Conservation (phyloP, 2,797 vertebrate genomes). For the Sebastes iracundus region DNA sequence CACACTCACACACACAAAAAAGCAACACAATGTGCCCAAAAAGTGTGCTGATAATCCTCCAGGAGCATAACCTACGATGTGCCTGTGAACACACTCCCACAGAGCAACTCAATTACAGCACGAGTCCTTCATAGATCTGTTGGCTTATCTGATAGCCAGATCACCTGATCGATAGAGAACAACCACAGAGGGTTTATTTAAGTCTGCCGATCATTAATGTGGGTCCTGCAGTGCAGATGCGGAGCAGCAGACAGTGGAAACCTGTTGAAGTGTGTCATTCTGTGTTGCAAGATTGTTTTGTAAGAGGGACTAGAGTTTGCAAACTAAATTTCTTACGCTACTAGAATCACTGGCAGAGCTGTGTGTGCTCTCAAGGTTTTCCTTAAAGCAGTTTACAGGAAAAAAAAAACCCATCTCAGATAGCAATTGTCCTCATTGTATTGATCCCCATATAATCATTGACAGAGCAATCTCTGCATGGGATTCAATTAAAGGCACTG, state of each 20-base stretch:
- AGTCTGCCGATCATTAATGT: conserved; percentile 70
- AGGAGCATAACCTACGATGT: conserved; percentile 15
- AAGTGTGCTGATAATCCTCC: conserved; percentile 49
- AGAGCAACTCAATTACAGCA: conserved; percentile 75
- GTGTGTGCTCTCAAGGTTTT: conserved; percentile 7
- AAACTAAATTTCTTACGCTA: not conserved
- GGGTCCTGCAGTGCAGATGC: conserved; percentile 57
- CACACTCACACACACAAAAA: conserved; percentile 11
- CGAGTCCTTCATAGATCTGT: conserved; percentile 75
- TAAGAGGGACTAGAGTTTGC: not conserved
- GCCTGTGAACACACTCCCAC: conserved; percentile 20
- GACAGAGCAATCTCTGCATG: conserved; percentile 62
- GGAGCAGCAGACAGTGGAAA: conserved; percentile 39
- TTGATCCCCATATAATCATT: conserved; percentile 81
- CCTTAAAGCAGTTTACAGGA: conserved; percentile 13
- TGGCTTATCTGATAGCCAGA: conserved; percentile 77
- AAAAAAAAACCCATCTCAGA: conserved; percentile 1
- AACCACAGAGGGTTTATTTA: conserved; percentile 76
- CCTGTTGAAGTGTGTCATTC: conserved; percentile 55
- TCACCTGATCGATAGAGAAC: conserved; percentile 77
- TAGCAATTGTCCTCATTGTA: conserved; percentile 52
- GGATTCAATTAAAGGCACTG: conserved; percentile 71
- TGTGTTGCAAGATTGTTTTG: not conserved
- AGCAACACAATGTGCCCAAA: conserved; percentile 29
- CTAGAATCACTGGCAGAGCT: not conserved